Evolutionary conservation across 2,888 invertebrate genomes (phyloP), one percentile per base, ranked within the genome.

Genomic region (Autographa pulchrina): DNA sequence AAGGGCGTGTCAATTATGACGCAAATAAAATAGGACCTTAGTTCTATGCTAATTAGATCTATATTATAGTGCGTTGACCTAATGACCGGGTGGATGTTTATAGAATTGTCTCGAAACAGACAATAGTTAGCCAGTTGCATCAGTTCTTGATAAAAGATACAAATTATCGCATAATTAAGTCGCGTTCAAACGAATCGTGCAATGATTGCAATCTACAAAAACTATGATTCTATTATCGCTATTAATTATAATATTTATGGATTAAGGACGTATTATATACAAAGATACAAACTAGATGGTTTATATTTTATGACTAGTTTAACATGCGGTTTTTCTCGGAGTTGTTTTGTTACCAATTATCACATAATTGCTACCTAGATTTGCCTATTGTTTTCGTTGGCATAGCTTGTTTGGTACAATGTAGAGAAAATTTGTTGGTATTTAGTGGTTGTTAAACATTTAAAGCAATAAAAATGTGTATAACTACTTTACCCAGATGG

Each of bases 231-330:
- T 56, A 48, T 48, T 48, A n/a, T 56, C 14, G 25, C 13, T 56
- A 25, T 20, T 48, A 48, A 48, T 16, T 54, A 20, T 56, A 56
- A 25, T 56, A 56, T 56, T 56, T 56, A 56, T 56, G 25, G 20
- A 56, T 56, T 56, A 56, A 56, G 54, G 54, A 56, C 54, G 54
- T 56, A 56, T 9, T 56, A 56, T 9, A 20, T 2, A 56, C 54
- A 25, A 56, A 56, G 2, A 20, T 2, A 56, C 54, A 25, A 56
- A 56, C 25, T 25, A 5, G 11, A 25, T 56, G 20, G 25, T 56
- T 25, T 54, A 8, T 11, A 54, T 54, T 20, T 11, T 20, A 13
- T 54, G 9, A 38, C 38, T 38, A 54, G 14, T 13, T 56, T 14
- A 56, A 25, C 25, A 20, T 11, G 48, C 48, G 48, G 48, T 5